Evolutionary conservation across 2,888 invertebrate species (phyloP).

Genomic region (Pristionchus mayeri): DNA sequence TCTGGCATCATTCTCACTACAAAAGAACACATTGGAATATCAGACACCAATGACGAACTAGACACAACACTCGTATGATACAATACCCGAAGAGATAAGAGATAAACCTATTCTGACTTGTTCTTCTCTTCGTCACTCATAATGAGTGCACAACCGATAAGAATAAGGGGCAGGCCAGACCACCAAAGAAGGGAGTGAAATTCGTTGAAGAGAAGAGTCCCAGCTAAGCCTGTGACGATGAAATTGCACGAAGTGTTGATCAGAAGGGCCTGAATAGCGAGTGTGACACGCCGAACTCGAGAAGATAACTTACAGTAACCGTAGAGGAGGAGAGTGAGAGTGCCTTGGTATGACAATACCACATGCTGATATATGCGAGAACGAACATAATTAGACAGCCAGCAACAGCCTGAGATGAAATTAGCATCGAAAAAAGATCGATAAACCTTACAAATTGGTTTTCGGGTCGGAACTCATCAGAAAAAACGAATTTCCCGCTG

Average conservation of each 20-base stretch:
- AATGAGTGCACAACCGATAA: constrained; percentile 37
- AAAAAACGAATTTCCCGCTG: constrained; percentile 38
- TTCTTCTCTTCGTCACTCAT: constrained; percentile 28
- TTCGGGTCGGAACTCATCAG: constrained; percentile 34
- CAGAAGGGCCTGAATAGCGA: constrained; percentile 28
- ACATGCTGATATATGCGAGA: constrained; percentile 39
- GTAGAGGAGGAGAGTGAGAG: constrained; percentile 35
- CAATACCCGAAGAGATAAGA: not conserved
- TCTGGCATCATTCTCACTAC: constrained; percentile 6
- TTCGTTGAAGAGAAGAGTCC: constrained; percentile 28
- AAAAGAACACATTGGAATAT: constrained; percentile 27
- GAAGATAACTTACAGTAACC: not conserved
- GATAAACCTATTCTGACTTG: constrained; percentile 35
- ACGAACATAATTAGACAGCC: not conserved
- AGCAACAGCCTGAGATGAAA: not conserved
- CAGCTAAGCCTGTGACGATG: constrained; percentile 44
- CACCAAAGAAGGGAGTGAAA: constrained; percentile 43
- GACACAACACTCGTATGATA: not conserved
- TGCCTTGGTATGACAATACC: constrained; percentile 41
- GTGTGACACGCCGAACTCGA: not conserved
- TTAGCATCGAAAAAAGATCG: not conserved
- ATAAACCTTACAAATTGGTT: constrained; percentile 7
- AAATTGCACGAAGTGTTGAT: constrained; percentile 42
- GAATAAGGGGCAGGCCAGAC: constrained; percentile 38
- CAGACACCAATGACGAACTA: constrained; percentile 25